phyloP scores from a whole-genome alignment of 2,888 invertebrate genomes.

The Tethea ocularis region DNA sequence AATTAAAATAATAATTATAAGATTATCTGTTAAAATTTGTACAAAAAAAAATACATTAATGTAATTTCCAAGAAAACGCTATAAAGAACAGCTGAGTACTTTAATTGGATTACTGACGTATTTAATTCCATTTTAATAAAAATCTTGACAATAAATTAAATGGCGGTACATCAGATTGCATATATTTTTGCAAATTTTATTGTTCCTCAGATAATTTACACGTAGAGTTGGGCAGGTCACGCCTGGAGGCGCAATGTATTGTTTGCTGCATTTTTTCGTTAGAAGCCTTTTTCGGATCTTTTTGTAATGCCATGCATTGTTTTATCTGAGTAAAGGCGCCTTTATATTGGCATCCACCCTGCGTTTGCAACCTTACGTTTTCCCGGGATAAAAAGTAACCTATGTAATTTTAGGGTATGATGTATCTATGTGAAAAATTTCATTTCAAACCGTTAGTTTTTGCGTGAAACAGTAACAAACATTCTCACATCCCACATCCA shows the following conservation, averaged over 20 bases:
- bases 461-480: too few relatives aligned
- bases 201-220: conserved; percentile 10
- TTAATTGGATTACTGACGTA: conserved; percentile 2
- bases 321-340: conserved; percentile 47
- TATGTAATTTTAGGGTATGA: too few relatives aligned
- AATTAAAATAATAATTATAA: neutral
- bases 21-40: neutral
- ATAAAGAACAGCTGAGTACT: neutral
- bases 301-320: conserved; percentile 69
- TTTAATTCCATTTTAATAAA: conserved; percentile 2
- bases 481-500: too few relatives aligned
- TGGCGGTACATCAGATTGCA: neutral
- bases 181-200: conserved; percentile 8
- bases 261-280: conserved; percentile 49
- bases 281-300: conserved; percentile 53
- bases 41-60: neutral
- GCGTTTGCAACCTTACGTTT: too few relatives aligned
- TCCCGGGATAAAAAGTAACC: too few relatives aligned
- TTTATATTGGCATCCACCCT: conserved; percentile 38
- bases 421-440: too few relatives aligned
- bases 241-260: conserved; percentile 44
- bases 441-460: too few relatives aligned
- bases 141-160: neutral
- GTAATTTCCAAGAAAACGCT: neutral
- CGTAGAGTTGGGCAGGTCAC: conserved; percentile 29